Percentiles rank a stretch among this genome's conserved stretches.
Evolutionary conservation across 2,888 invertebrate species (phyloP).

Genomic region (Pomacea canaliculata): DNA sequence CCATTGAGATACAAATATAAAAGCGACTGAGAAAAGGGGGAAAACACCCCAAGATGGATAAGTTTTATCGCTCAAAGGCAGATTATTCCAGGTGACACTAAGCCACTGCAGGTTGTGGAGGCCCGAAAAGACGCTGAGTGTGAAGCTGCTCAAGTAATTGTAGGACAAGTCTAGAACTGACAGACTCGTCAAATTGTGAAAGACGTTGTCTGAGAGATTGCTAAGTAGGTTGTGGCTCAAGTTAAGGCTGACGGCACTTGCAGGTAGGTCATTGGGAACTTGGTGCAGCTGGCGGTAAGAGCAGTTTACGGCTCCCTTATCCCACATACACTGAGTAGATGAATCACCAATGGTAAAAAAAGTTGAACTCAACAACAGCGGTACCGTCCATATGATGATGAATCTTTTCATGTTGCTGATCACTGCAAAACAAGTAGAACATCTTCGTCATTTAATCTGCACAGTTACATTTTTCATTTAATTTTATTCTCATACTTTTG

Average conservation of each 20-base stretch:
- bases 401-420: too few species aligned
- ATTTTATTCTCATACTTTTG: too few species aligned
- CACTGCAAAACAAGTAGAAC: too few species aligned
- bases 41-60: constrained; percentile 9
- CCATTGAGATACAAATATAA: constrained; percentile 12
- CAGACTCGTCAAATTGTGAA: constrained; percentile 8
- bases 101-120: constrained; percentile 9
- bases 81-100: constrained; percentile 12
- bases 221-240: neutral
- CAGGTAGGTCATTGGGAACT: constrained; percentile 1
- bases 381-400: too few species aligned
- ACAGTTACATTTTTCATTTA: too few species aligned
- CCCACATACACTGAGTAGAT: neutral
- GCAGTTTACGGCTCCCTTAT: constrained; percentile 1
- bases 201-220: constrained; percentile 1
- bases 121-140: constrained; percentile 5
- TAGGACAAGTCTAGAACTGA: constrained; percentile 7
- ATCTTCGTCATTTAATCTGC: too few species aligned
- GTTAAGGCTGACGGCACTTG: constrained; percentile 5
- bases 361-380: too few species aligned
- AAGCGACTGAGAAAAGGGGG: neutral
- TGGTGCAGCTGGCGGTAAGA: neutral
- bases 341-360: neutral
- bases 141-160: constrained; percentile 9
- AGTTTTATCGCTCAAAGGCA: neutral